Evolutionary conservation across 2,797 vertebrate species (phyloP).

Genomic region (Enteromius unitaeniatus): DNA sequence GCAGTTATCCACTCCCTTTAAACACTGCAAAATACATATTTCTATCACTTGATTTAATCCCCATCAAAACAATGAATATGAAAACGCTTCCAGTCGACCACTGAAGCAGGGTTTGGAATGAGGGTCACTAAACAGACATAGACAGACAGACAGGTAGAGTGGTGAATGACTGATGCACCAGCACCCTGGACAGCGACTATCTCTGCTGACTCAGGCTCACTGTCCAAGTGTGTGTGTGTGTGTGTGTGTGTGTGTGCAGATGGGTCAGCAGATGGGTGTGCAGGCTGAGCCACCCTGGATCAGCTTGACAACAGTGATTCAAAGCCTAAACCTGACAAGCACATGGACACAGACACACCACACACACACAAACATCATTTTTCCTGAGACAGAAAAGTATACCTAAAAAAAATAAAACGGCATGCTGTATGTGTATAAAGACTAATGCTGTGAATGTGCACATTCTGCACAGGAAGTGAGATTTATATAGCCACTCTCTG

Average conservation of each 20-base stretch:
- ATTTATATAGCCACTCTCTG: not conserved
- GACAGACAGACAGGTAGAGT: constrained; percentile 17
- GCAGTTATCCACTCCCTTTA: not conserved
- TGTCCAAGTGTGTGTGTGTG: constrained; percentile 63
- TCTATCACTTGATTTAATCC: not conserved
- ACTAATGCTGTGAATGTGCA: not conserved
- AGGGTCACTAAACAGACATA: not conserved
- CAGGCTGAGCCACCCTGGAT: constrained; percentile 78
- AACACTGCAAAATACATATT: not conserved
- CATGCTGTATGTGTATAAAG: not conserved
- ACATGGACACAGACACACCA: constrained; percentile 33
- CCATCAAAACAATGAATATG: not conserved
- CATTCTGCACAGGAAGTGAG: not conserved
- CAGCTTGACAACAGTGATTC: constrained; percentile 73
- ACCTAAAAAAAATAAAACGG: not conserved
- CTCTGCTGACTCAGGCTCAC: constrained; percentile 67
- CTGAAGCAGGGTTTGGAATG: not conserved
- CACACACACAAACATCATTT: constrained; percentile 1
- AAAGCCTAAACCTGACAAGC: constrained; percentile 51
- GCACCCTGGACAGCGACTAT: constrained; percentile 83
- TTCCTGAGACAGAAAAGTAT: constrained; percentile 10
- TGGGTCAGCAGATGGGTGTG: constrained; percentile 91
- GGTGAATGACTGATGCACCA: constrained; percentile 69
- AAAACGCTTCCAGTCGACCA: not conserved
- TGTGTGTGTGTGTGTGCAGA: constrained; percentile 76